A percentile compares a stretch with the other conserved stretches of the same genome.
These are phyloP conservation scores for Tipula helvola DNA, from an alignment of 2,888 invertebrate species.

Conservation along the genomic window DNA sequence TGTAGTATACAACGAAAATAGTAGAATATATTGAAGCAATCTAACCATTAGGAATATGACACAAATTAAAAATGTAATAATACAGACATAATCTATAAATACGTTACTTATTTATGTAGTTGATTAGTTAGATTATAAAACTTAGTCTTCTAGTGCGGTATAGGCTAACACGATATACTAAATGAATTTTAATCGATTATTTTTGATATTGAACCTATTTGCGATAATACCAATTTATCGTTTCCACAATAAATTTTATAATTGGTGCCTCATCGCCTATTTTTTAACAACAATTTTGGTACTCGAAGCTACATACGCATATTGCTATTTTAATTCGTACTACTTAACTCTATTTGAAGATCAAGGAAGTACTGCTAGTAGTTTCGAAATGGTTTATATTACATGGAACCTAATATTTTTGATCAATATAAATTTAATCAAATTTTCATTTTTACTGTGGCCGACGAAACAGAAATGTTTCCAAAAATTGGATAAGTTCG, in stretches of 20 bases:
- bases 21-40: too few species aligned
- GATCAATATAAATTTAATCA: neutral
- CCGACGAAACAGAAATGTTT: neutral
- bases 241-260: neutral
- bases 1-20: too few species aligned
- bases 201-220: neutral
- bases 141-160: too few species aligned
- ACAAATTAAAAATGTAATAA: too few species aligned
- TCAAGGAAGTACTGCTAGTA: neutral
- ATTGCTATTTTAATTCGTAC: neutral
- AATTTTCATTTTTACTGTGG: neutral
- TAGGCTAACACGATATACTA: too few species aligned
- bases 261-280: neutral
- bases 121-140: too few species aligned
- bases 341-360: neutral
- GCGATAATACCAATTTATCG: neutral
- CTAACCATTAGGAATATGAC: too few species aligned
- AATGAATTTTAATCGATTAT: too few species aligned
- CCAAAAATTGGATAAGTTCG: neutral
- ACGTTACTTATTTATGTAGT: too few species aligned
- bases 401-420: neutral
- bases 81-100: too few species aligned
- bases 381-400: neutral
- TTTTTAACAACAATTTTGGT: neutral
- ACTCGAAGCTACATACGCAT: neutral